Conservation (phyloP, 2,113 vertebrate species). For the Piaya cayana region DNA sequence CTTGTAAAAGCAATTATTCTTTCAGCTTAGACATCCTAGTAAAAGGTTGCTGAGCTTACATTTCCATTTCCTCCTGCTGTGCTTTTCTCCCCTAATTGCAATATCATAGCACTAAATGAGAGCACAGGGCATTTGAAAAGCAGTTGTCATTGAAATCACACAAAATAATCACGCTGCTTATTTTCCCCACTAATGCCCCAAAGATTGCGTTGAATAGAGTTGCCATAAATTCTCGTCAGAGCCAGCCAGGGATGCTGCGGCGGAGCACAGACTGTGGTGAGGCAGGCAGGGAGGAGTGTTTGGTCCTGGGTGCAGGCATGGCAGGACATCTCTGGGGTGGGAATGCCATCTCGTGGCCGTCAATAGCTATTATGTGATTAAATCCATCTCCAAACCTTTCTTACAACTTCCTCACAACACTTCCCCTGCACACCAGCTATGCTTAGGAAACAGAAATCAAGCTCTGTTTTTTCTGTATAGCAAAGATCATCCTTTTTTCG, state of each 20-base stretch:
- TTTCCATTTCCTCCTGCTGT: background rate
- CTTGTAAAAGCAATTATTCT: background rate
- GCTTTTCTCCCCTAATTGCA: background rate
- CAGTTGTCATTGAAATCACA: background rate
- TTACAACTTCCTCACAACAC: background rate
- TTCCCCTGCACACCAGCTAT: background rate
- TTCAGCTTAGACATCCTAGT: background rate
- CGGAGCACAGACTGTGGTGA: background rate
- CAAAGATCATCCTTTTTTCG: conserved; percentile 8
- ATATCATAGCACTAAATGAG: background rate
- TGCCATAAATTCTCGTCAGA: background rate
- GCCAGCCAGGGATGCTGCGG: background rate
- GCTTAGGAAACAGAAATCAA: background rate
- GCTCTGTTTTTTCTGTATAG: background rate
- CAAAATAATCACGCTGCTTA: background rate
- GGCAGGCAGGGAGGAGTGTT: background rate
- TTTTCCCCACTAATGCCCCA: background rate
- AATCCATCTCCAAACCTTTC: background rate
- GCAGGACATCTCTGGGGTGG: conserved; percentile 34
- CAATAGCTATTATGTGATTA: conserved; percentile 3
- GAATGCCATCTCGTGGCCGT: conserved; percentile 74
- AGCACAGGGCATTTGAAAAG: background rate
- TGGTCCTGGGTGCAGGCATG: background rate
- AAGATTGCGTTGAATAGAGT: background rate
- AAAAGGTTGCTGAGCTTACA: background rate